Conservation (phyloP, 1,140 invertebrate genomes). For the Polyergus mexicanus region DNA sequence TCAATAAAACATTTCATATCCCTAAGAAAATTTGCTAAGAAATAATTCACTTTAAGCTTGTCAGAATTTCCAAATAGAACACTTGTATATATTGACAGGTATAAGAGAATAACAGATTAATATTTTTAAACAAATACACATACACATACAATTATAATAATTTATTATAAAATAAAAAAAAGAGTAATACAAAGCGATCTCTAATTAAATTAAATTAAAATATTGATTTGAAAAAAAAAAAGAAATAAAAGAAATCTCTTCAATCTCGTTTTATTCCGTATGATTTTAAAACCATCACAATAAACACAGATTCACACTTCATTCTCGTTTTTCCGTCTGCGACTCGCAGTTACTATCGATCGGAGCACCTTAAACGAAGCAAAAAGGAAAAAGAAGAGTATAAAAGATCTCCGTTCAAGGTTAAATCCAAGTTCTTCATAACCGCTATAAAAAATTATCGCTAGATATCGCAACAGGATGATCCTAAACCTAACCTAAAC, state of each 20-base stretch:
- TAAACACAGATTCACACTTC: neutral
- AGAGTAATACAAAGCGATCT: neutral
- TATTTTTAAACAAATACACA: neutral
- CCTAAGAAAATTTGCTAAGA: neutral
- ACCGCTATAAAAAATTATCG: too few relatives aligned
- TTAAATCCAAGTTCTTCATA: constrained; percentile 41
- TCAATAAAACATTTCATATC: constrained; percentile 1
- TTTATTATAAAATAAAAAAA: neutral
- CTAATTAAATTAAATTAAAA: constrained; percentile 14
- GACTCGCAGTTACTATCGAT: constrained; percentile 47
- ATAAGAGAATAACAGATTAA: neutral
- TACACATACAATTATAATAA: neutral
- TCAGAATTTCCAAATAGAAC: neutral
- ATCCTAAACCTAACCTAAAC: constrained; percentile 42
- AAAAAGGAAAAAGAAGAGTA: constrained; percentile 43
- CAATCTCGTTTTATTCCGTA: neutral
- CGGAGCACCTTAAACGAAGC: constrained; percentile 34
- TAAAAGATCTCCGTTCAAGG: constrained; percentile 47
- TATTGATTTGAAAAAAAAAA: neutral
- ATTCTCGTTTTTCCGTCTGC: neutral
- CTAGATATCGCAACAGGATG: neutral
- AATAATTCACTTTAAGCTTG: neutral
- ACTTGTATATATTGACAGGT: neutral
- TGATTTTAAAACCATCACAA: neutral
- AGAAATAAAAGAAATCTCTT: neutral